A percentile compares a stretch with the other conserved stretches of the same genome.
phyloP scores from a whole-genome alignment of 1,140 invertebrate species.

The Nephila pilipes region DNA sequence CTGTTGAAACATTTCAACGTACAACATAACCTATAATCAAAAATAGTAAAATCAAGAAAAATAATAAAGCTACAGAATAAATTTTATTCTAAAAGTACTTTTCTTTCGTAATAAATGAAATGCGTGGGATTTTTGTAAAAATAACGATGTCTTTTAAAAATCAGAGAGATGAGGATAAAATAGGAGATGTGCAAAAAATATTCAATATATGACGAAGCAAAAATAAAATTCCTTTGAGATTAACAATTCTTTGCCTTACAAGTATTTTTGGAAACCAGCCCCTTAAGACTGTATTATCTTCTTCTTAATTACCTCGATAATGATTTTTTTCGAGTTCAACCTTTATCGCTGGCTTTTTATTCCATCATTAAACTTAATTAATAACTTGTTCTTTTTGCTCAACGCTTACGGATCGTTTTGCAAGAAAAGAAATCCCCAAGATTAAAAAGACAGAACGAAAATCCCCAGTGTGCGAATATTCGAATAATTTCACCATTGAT shows the following conservation, averaged over 20 bases:
- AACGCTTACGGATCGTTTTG: not conserved
- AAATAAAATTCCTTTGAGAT: not conserved
- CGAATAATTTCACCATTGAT: slow-evolving; percentile 8
- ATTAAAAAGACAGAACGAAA: not conserved
- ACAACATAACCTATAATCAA: no score
- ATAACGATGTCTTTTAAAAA: no score
- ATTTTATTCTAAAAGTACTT: no score
- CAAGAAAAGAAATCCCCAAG: not conserved
- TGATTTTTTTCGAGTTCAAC: not conserved
- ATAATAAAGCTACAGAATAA: no score
- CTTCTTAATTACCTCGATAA: slow-evolving; percentile 19
- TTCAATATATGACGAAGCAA: not conserved
- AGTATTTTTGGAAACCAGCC: not conserved
- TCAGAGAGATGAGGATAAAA: no score
- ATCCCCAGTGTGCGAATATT: not conserved
- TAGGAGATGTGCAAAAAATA: not conserved
- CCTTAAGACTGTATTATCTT: slow-evolving; percentile 23
- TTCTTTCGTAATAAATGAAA: no score
- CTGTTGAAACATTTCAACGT: no score
- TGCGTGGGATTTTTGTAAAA: no score
- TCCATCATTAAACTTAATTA: slow-evolving; percentile 17
- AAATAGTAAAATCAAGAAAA: no score
- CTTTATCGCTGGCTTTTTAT: not conserved
- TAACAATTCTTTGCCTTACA: not conserved
- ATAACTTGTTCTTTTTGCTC: slow-evolving; percentile 6